A percentile compares a stretch with the other conserved stretches of the same genome.
These are phyloP conservation scores for Eleginops maclovinus DNA, from an alignment of 2,113 vertebrate genomes.

Conservation along the genomic window DNA sequence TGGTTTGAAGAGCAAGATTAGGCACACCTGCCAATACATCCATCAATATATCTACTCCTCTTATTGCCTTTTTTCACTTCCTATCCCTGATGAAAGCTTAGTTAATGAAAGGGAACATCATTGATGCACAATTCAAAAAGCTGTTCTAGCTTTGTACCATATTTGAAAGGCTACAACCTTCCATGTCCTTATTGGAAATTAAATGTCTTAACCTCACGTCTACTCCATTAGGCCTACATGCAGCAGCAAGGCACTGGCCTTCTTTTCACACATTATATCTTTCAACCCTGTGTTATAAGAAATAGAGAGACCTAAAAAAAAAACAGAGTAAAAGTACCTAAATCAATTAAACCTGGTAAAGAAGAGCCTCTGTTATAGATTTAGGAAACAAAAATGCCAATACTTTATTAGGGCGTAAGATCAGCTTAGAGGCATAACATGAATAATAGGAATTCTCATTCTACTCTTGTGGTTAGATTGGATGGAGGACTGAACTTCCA, in stretches of 20 bases:
- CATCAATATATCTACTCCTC: constrained; percentile 67
- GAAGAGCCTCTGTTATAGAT: background rate
- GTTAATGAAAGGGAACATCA: constrained; percentile 73
- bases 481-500: constrained; percentile 14
- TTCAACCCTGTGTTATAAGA: constrained; percentile 26
- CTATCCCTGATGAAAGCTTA: constrained; percentile 64
- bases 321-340: constrained; percentile 9
- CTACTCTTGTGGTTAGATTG: constrained; percentile 6
- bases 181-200: constrained; percentile 55
- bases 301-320: constrained; percentile 15
- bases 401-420: background rate
- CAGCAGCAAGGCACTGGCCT: constrained; percentile 25
- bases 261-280: constrained; percentile 23
- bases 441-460: constrained; percentile 11
- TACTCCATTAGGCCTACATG: constrained; percentile 33
- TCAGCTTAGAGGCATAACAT: background rate
- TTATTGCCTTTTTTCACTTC: constrained; percentile 62
- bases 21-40: constrained; percentile 72
- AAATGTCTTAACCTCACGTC: constrained; percentile 55
- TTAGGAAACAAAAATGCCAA: background rate
- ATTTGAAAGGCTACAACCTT: constrained; percentile 63
- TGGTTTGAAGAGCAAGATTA: constrained; percentile 65
- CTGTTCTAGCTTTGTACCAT: constrained; percentile 55
- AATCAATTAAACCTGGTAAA: constrained; percentile 15
- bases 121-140: constrained; percentile 72